A percentile compares a stretch with the other conserved stretches of the same genome.
These are phyloP conservation scores for Drusus annulatus DNA, from an alignment of 1,140 invertebrate species.

Conservation along the genomic window DNA sequence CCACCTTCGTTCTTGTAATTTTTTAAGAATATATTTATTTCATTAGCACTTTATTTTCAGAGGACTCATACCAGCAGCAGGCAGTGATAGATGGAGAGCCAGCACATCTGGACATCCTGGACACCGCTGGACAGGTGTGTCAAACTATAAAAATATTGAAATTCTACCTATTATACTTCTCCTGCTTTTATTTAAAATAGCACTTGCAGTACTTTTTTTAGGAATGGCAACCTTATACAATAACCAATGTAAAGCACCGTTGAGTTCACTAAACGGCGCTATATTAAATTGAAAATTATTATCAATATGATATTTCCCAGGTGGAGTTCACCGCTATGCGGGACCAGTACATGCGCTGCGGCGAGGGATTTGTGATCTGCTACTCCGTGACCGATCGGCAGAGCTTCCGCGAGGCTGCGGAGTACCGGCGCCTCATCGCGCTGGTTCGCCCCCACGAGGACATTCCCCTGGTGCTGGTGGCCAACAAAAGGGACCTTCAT, in stretches of 20 bases:
- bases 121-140: slow-evolving; percentile 95
- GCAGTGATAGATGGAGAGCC: slow-evolving; percentile 99
- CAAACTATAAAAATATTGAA: background rate
- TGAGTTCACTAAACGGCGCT: too few species aligned
- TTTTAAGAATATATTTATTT: too few species aligned
- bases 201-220: too few species aligned
- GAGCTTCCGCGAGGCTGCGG: slow-evolving; percentile 86
- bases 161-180: too few species aligned
- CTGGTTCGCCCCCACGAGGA: slow-evolving; percentile 97
- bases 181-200: too few species aligned
- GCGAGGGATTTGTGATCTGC: slow-evolving; percentile 96
- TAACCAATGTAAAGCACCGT: too few species aligned
- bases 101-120: slow-evolving; percentile 97
- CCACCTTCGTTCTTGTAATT: too few species aligned
- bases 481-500: slow-evolving; percentile 98
- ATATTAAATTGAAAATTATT: too few species aligned
- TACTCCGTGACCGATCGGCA: slow-evolving; percentile 87
- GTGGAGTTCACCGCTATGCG: slow-evolving; percentile 95
- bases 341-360: slow-evolving; percentile 98
- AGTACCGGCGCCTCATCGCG: slow-evolving; percentile 96
- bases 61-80: slow-evolving; percentile 99
- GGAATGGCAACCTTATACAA: too few species aligned
- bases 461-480: slow-evolving; percentile 97
- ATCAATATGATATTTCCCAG: slow-evolving; percentile 63
- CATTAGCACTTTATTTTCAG: slow-evolving; percentile 71